phyloP scores from a whole-genome alignment of 2,797 vertebrate species.

The Sphaeramia orbicularis region DNA sequence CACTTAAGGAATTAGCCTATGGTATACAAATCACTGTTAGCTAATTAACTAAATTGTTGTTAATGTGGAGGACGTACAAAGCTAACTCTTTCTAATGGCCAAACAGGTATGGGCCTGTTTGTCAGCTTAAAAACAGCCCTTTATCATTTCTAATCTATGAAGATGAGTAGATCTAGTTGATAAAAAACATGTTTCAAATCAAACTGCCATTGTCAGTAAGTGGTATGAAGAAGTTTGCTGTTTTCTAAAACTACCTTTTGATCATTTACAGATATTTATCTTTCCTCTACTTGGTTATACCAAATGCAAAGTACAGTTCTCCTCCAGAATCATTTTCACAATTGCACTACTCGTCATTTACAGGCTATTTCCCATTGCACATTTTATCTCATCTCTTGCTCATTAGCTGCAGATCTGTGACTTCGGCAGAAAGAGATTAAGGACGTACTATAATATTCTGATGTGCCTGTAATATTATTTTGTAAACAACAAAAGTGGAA shows the following conservation, averaged over 20 bases:
- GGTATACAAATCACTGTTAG: conserved; percentile 76
- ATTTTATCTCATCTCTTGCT: conserved; percentile 50
- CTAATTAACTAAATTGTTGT: conserved; percentile 82
- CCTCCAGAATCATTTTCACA: conserved; percentile 38
- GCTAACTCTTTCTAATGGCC: conserved; percentile 59
- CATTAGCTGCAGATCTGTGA: conserved; percentile 63
- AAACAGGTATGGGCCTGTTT: conserved; percentile 37
- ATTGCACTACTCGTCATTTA: conserved; percentile 45
- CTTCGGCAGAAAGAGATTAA: conserved; percentile 49
- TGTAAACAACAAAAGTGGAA: conserved; percentile 52
- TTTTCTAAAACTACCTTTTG: conserved; percentile 24
- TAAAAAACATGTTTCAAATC: conserved; percentile 45
- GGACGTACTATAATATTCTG: conserved; percentile 24
- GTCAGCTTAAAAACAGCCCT: conserved; percentile 20
- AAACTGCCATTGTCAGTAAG: conserved; percentile 33
- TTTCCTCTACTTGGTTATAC: conserved; percentile 20
- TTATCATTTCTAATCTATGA: neutral
- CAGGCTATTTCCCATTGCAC: conserved; percentile 33
- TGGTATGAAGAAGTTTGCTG: neutral
- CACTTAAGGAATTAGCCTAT: conserved; percentile 78
- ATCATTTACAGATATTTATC: conserved; percentile 8
- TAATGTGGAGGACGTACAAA: conserved; percentile 67
- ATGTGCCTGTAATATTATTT: conserved; percentile 48
- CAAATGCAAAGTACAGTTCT: conserved; percentile 18
- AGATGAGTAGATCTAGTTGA: conserved; percentile 1